Percentiles rank a stretch among this genome's conserved stretches.
Evolutionary conservation across 2,888 invertebrate genomes (phyloP).

Genomic region (Ametastegia equiseti): DNA sequence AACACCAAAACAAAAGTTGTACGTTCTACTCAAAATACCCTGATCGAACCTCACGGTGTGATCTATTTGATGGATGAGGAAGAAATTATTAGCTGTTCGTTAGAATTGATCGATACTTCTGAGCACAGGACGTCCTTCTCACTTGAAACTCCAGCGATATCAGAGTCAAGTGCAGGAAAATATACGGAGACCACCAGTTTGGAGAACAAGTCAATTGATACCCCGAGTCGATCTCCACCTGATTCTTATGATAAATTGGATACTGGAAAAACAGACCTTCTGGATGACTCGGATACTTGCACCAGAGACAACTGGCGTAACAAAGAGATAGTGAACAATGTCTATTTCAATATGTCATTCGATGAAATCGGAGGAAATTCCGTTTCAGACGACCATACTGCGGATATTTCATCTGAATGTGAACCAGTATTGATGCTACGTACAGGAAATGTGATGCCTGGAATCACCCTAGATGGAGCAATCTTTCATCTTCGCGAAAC

Average conservation of each 20-base stretch:
- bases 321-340: conserved; percentile 48
- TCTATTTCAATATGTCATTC: neutral
- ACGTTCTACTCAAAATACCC: neutral
- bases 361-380: neutral
- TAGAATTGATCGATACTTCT: neutral
- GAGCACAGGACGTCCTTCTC: too few relatives aligned
- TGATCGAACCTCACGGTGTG: conserved; percentile 44
- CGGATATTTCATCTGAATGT: neutral
- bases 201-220: too few relatives aligned
- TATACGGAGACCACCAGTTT: neutral
- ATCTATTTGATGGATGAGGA: conserved; percentile 3
- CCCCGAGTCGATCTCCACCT: neutral
- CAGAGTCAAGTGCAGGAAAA: neutral
- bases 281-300: conserved; percentile 43
- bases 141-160: too few relatives aligned
- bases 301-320: conserved; percentile 47
- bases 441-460: conserved; percentile 9
- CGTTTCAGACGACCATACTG: neutral
- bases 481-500: conserved; percentile 5
- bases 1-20: conserved; percentile 23
- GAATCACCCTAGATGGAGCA: neutral
- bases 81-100: neutral
- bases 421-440: neutral
- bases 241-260: neutral
- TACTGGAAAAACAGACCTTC: neutral